These are phyloP conservation scores for Xenotilapia longispinis DNA, from an alignment of 2,113 vertebrate species.

Conservation along the genomic window DNA sequence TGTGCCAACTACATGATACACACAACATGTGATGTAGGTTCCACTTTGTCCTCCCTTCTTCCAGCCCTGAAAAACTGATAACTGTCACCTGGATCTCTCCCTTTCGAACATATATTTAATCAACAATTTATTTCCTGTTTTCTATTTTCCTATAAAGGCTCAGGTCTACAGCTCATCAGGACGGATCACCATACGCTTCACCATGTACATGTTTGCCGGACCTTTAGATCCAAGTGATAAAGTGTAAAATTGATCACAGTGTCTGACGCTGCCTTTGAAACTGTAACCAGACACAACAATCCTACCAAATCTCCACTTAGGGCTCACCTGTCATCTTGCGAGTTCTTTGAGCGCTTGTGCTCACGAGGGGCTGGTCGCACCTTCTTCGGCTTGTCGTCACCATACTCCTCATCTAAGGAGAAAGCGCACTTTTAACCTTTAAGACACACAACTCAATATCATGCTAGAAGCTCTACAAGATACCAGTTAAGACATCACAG, in stretches of 20 bases:
- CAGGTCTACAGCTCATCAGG: neutral
- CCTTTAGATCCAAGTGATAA: neutral
- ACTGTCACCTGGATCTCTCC: neutral
- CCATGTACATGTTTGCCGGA: neutral
- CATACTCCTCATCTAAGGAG: slow-evolving; percentile 90
- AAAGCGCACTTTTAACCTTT: neutral
- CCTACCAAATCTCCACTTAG: neutral
- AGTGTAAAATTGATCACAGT: neutral
- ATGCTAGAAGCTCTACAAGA: neutral
- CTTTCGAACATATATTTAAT: neutral
- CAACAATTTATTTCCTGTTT: neutral
- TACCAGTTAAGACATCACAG: neutral
- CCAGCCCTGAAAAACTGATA: neutral
- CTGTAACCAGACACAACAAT: too few species aligned
- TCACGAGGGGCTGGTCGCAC: slow-evolving; percentile 88
- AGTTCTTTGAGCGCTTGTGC: slow-evolving; percentile 94
- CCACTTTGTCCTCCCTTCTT: neutral
- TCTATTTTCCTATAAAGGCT: neutral
- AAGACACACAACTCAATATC: neutral
- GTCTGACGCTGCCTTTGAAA: neutral
- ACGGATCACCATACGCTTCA: neutral
- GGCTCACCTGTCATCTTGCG: slow-evolving; percentile 91
- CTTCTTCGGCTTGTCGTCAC: slow-evolving; percentile 91
- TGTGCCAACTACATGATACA: neutral
- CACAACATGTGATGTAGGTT: neutral